Evolutionary conservation across 1,140 invertebrate genomes (phyloP).

Genomic region (Zaprionus taronus): DNA sequence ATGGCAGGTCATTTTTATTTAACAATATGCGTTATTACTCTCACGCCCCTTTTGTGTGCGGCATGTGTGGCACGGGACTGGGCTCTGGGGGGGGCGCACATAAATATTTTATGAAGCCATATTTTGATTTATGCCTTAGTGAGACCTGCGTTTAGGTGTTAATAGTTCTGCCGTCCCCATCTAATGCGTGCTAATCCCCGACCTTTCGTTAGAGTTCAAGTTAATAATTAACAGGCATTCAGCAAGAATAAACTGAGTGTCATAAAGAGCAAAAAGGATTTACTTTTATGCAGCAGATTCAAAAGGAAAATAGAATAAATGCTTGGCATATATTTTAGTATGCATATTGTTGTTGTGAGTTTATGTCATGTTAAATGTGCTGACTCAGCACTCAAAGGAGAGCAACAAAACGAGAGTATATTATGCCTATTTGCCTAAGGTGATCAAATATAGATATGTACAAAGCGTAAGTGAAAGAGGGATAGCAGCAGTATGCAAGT

Average conservation of each 20-base stretch:
- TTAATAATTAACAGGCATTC: slow-evolving; percentile 18
- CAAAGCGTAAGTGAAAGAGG: background rate
- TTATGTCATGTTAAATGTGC: background rate
- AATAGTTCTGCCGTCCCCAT: slow-evolving; percentile 58
- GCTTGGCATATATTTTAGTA: background rate
- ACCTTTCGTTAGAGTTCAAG: slow-evolving; percentile 18
- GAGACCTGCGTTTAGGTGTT: slow-evolving; percentile 67
- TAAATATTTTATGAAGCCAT: slow-evolving; percentile 79
- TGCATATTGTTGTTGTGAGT: slow-evolving; percentile 4
- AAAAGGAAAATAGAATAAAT: slow-evolving; percentile 11
- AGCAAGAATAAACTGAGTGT: background rate
- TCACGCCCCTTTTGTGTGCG: slow-evolving; percentile 11
- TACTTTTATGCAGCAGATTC: background rate
- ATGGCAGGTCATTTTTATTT: slow-evolving; percentile 69
- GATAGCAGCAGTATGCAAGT: background rate
- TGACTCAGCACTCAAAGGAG: background rate
- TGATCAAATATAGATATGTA: background rate
- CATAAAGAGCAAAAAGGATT: slow-evolving; percentile 1
- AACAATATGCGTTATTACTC: slow-evolving; percentile 58
- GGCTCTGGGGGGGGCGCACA: slow-evolving; percentile 3
- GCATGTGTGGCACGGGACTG: slow-evolving; percentile 10
- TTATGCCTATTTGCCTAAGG: background rate
- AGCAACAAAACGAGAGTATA: background rate
- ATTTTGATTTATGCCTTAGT: slow-evolving; percentile 67
- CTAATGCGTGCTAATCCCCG: slow-evolving; percentile 39